phyloP scores from a whole-genome alignment of 2,888 invertebrate species.

The Hydriomena furcata region DNA sequence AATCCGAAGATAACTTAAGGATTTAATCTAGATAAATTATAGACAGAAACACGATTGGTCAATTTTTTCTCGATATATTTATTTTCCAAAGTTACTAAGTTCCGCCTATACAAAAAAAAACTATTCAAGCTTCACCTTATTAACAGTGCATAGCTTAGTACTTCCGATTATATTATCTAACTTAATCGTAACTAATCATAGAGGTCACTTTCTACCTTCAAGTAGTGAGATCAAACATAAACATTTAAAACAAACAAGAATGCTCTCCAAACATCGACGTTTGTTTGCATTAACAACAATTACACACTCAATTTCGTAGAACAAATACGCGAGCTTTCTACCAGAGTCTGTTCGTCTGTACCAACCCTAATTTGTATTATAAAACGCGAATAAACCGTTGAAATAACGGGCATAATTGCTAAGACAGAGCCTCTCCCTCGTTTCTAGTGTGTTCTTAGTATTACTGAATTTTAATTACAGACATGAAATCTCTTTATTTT shows the following conservation, averaged over 20 bases:
- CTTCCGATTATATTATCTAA: too few species aligned
- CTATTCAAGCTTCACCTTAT: too few species aligned
- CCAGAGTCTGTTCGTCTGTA: conserved; percentile 18
- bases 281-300: conserved; percentile 48
- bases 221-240: conserved; percentile 1
- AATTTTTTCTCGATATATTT: too few species aligned
- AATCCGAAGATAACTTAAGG: too few species aligned
- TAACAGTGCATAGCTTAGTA: too few species aligned
- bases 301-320: conserved; percentile 52
- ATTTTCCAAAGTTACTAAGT: too few species aligned
- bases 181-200: too few species aligned
- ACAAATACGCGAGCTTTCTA: conserved; percentile 41
- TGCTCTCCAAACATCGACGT: conserved; percentile 42
- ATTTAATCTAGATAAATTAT: too few species aligned
- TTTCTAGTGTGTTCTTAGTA: conserved; percentile 56
- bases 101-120: too few species aligned
- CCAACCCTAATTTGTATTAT: conserved; percentile 49
- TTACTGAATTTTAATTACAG: conserved; percentile 52
- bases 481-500: conserved; percentile 26
- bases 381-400: conserved; percentile 50
- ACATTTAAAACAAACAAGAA: conserved; percentile 44
- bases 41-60: too few species aligned
- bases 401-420: conserved; percentile 49
- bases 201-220: background rate
- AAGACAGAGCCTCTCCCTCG: conserved; percentile 51